A percentile compares a stretch with the other conserved stretches of the same genome.
These are phyloP conservation scores for Sciaenops ocellatus DNA, from an alignment of 2,797 vertebrate species.

Conservation along the genomic window DNA sequence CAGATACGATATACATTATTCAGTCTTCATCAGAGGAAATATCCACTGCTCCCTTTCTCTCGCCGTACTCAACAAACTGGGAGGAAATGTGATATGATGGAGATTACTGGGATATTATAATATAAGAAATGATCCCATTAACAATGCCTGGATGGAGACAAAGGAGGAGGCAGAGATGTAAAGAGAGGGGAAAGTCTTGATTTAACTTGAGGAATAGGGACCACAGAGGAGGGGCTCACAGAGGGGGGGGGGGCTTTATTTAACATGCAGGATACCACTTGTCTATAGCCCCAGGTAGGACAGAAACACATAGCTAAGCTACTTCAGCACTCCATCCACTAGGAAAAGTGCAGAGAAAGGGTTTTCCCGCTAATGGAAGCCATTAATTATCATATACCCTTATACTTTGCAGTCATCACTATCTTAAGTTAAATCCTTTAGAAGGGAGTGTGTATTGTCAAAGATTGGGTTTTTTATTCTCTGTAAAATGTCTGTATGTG, in stretches of 20 bases:
- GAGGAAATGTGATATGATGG: slow-evolving; percentile 49
- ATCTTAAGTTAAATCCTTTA: slow-evolving; percentile 57
- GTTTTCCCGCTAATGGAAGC: slow-evolving; percentile 75
- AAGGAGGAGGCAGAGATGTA: slow-evolving; percentile 42
- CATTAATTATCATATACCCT: slow-evolving; percentile 79
- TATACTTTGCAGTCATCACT: slow-evolving; percentile 69
- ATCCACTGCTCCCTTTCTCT: slow-evolving; percentile 43
- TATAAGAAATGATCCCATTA: slow-evolving; percentile 61
- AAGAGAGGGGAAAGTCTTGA: slow-evolving; percentile 45
- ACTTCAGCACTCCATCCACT: slow-evolving; percentile 75
- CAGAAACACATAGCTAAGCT: slow-evolving; percentile 75
- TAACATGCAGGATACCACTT: slow-evolving; percentile 81
- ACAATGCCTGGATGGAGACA: slow-evolving; percentile 58
- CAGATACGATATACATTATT: slow-evolving; percentile 23
- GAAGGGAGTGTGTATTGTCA: slow-evolving; percentile 49
- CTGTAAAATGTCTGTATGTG: slow-evolving; percentile 32
- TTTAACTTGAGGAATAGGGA: slow-evolving; percentile 63
- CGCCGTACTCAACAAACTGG: slow-evolving; percentile 42
- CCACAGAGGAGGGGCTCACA: slow-evolving; percentile 39
- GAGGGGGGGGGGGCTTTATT: slow-evolving; percentile 65
- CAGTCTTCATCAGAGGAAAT: slow-evolving; percentile 39
- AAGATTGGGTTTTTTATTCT: slow-evolving; percentile 34
- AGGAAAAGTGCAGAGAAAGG: slow-evolving; percentile 81
- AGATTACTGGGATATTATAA: slow-evolving; percentile 53
- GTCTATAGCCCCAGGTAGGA: slow-evolving; percentile 77